phyloP scores from a whole-genome alignment of 2,113 vertebrate species.

The Panurus biarmicus region DNA sequence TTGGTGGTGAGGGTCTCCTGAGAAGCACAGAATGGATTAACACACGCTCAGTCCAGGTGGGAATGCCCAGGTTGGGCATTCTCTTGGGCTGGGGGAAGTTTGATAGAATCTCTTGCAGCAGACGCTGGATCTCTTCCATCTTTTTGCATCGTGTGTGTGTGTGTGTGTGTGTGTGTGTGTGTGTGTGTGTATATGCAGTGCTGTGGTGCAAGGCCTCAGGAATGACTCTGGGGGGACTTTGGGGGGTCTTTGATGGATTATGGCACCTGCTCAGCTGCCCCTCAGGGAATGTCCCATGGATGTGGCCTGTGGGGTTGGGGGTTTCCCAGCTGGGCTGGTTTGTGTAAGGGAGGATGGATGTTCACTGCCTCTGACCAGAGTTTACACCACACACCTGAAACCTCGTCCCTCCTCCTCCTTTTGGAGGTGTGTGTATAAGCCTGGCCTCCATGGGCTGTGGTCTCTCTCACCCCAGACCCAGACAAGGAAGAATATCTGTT shows the following conservation, averaged over 20 bases:
- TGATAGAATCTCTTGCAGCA: too few relatives aligned
- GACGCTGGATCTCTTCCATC: background rate
- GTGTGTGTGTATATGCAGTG: too few relatives aligned
- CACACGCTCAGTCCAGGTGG: background rate
- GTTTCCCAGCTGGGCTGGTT: background rate
- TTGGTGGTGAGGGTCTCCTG: background rate
- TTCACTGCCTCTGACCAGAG: background rate
- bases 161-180: too few relatives aligned
- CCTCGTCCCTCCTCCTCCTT: background rate
- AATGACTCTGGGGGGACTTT: too few relatives aligned
- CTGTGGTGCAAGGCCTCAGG: background rate
- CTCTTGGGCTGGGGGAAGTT: background rate
- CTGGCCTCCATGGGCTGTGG: background rate
- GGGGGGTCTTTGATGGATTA: background rate
- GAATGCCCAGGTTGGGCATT: too few relatives aligned
- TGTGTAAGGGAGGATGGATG: background rate
- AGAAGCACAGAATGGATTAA: background rate
- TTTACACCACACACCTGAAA: background rate
- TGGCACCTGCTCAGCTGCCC: background rate
- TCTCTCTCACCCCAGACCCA: background rate
- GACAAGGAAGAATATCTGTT: background rate
- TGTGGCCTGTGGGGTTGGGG: background rate
- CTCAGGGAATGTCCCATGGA: background rate
- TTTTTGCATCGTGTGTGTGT: rapidly evolving
- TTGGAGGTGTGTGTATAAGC: background rate